Evolutionary conservation across 2,797 vertebrate species (phyloP), one percentile per base, ranked within the genome.

Genomic region (Lacerta agilis): DNA sequence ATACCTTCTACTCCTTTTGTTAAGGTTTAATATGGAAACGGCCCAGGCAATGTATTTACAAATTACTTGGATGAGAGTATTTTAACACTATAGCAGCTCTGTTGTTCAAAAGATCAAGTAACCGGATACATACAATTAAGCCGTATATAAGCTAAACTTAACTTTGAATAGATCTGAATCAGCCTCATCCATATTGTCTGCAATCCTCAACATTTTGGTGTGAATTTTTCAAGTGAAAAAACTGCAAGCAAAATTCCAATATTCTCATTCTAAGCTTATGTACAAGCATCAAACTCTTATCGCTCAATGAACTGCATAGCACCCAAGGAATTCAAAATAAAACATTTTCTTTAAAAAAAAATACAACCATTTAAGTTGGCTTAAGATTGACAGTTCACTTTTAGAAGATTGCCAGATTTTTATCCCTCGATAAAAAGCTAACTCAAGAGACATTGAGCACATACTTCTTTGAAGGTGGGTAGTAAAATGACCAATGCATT

Each of bases 241-340:
- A 84, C 87, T 20, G 86, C 88, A 89, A 91, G 85, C 90, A 93
- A 80, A 83, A 88, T 82, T 79, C 88, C 84, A 94, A 69, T 41
- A 69, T 92, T 94, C 91, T 86, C 87, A 88, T 85, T 92, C 61
- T 83, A 94, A 91, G 88, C 90, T 89, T 92, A 66, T 78, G 82
- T 89, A 78, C 89, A 71, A 1, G 79, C 94, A 94, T 91, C 93
- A 88, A 91, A 94, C 90, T 94, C 91, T 94, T 91, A 94, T 90
- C 86, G 88, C 86, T 64, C 92, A 90, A 93, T 95, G 91, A 94
- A 92, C 88, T 93, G 86, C 89, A 92, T 91, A 89, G 92, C 95
- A 82, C 90, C 92, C 86, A 93, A 91, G 92, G 84, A 94, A 95
- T 91, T 95, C 92, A 95, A 29, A 49, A 79, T 69, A 45, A n/a